Conservation (phyloP, 1,140 invertebrate species). For the Drosophila ercepeae region DNA sequence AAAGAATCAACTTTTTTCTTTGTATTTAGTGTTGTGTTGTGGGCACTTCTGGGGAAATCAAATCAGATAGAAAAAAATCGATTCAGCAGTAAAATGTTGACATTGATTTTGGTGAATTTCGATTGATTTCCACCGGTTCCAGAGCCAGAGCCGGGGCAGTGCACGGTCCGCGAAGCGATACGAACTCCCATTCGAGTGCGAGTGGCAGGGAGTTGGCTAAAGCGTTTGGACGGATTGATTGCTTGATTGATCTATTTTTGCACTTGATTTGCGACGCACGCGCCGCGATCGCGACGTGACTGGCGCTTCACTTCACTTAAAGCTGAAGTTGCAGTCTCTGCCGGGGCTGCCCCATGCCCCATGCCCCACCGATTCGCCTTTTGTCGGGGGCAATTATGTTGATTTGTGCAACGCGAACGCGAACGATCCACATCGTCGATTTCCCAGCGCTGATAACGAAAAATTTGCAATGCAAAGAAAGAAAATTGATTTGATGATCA, state of each 20-base stretch:
- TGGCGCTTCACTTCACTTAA: slow-evolving; percentile 61
- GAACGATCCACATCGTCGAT: slow-evolving; percentile 35
- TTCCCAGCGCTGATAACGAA: slow-evolving; percentile 56
- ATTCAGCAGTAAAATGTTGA: slow-evolving; percentile 61
- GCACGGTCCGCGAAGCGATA: neutral
- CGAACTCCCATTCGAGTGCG: slow-evolving; percentile 41
- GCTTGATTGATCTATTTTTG: slow-evolving; percentile 82
- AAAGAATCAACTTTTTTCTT: slow-evolving; percentile 22
- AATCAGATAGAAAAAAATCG: slow-evolving; percentile 25
- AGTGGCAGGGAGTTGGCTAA: slow-evolving; percentile 53
- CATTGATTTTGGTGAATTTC: slow-evolving; percentile 51
- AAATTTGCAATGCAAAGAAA: slow-evolving; percentile 81
- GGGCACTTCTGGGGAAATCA: slow-evolving; percentile 58
- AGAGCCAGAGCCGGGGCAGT: neutral
- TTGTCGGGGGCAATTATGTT: slow-evolving; percentile 74
- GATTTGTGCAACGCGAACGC: slow-evolving; percentile 70
- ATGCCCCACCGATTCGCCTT: slow-evolving; percentile 18
- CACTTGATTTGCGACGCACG: slow-evolving; percentile 82
- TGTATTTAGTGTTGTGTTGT: slow-evolving; percentile 32
- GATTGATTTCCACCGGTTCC: slow-evolving; percentile 54
- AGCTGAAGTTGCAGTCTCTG: slow-evolving; percentile 23
- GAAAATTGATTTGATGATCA: slow-evolving; percentile 79
- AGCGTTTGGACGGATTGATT: slow-evolving; percentile 68
- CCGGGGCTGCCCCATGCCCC: neutral
- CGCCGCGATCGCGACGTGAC: slow-evolving; percentile 71